A percentile compares a stretch with the other conserved stretches of the same genome.
Evolutionary conservation across 2,113 vertebrate genomes (phyloP).

Genomic region (Ptychochromis oligacanthus): DNA sequence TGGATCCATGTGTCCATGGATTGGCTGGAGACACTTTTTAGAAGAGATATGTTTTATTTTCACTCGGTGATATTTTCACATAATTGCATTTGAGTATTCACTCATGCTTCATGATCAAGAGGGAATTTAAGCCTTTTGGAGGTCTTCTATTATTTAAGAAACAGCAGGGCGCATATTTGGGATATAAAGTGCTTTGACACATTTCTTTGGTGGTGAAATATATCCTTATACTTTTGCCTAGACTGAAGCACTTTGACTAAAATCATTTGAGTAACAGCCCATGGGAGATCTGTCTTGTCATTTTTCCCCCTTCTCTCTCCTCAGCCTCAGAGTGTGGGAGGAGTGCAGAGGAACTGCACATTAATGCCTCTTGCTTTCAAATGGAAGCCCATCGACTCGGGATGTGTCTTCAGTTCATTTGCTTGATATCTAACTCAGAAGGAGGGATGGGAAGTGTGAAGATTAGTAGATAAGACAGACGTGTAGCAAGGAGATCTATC

Average conservation of each 20-base stretch:
- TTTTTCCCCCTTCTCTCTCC: conserved; percentile 3
- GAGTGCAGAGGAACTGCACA: conserved; percentile 24
- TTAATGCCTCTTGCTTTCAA: conserved; percentile 59
- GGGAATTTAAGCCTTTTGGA: neutral
- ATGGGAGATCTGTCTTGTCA: conserved; percentile 54
- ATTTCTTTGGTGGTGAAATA: conserved; percentile 54
- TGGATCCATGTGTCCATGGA: neutral
- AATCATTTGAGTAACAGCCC: conserved; percentile 56
- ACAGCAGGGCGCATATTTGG: conserved; percentile 44
- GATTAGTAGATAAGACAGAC: conserved; percentile 56
- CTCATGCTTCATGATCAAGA: conserved; percentile 20
- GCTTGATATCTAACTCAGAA: conserved; percentile 59
- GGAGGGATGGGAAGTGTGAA: conserved; percentile 44
- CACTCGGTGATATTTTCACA: neutral
- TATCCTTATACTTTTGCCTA: conserved; percentile 28
- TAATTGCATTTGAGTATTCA: conserved; percentile 40
- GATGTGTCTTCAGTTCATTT: conserved; percentile 68
- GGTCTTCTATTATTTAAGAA: conserved; percentile 46
- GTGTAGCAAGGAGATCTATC: conserved; percentile 37
- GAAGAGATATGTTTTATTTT: neutral
- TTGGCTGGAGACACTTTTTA: neutral
- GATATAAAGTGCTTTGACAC: conserved; percentile 48
- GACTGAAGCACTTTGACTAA: conserved; percentile 36
- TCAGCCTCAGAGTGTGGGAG: conserved; percentile 43
- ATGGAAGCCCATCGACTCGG: conserved; percentile 56